These are phyloP conservation scores for Ceratosolen fusciceps DNA, from an alignment of 1,140 invertebrate genomes.

Conservation along the genomic window DNA sequence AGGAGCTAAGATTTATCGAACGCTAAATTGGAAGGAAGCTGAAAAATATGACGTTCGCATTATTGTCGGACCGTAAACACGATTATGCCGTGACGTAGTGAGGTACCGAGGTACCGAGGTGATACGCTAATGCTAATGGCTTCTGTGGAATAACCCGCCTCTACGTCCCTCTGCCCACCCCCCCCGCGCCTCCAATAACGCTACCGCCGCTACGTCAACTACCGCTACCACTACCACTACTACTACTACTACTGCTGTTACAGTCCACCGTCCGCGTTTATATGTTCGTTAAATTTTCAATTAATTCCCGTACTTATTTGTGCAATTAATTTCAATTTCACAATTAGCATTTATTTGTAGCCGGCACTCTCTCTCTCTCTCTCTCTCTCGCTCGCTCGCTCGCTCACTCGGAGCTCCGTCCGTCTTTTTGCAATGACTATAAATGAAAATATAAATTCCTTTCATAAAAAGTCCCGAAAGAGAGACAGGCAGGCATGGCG, in stretches of 20 bases:
- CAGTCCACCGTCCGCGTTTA: too few species aligned
- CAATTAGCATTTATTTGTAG: background rate
- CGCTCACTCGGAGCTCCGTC: too few species aligned
- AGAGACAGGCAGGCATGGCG: too few species aligned
- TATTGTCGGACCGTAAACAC: conserved; percentile 52
- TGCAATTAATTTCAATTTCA: background rate
- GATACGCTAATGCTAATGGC: conserved; percentile 9
- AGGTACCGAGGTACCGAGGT: too few species aligned
- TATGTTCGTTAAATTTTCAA: background rate
- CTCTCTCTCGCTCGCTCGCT: too few species aligned
- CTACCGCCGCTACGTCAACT: too few species aligned
- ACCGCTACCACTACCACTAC: too few species aligned
- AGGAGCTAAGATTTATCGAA: conserved; percentile 48
- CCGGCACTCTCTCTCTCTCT: background rate
- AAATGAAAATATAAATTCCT: background rate
- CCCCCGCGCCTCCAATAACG: too few species aligned
- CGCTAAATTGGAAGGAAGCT: background rate
- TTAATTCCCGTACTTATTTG: background rate
- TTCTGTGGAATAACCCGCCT: background rate
- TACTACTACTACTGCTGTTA: too few species aligned
- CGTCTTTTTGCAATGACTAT: background rate
- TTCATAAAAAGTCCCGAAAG: background rate
- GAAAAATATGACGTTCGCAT: conserved; percentile 51
- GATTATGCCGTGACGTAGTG: conserved; percentile 48
- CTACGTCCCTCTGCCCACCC: too few species aligned